Evolutionary conservation across 1,140 invertebrate genomes (phyloP), one percentile per base, ranked within the genome.

Genomic region (Drosophila melanogaster): DNA sequence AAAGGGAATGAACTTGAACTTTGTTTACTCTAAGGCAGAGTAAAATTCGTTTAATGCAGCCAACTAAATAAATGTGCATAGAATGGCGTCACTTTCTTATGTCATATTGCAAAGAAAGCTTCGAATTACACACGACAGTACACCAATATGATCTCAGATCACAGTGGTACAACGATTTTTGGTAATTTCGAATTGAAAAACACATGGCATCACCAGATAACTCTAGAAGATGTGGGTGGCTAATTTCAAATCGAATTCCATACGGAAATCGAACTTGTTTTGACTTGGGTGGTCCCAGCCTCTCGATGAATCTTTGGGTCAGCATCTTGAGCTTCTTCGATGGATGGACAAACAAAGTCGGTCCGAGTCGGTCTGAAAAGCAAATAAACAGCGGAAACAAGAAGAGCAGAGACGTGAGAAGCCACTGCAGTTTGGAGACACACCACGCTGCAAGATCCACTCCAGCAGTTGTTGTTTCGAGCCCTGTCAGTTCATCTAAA

Each of bases 1-100:
- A 59, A 35, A 54, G 30, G 30, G 30, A 30, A 10, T 30, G 30
- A 30, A 85, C 77, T 86, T 85, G 77, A 81, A 81, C 73, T 86
- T 71, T 71, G 38, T 50, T 61, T 55, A 51, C 33, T 46, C 33
- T 33, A 30, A 30, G 7, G 8, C 3, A 12, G 14, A 6, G n/a
- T 14, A 22, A 14, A 2, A 4, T 14, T 1, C 26, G 17, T 56
- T 44, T 30, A 6, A 19, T 44, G 17, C 10, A 22, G 4, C 19
- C 26, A 12, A 49, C 26, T 0, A 12, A 24, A 22, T 1, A 24
- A 46, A 19, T 19, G 17, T 19, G 11, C 43, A 4, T 10, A 17
- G 19, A 19, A 44, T 44, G 17, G 17, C 11, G 41, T 19, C 17
- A 43, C 22, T n/a, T 22, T 41, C 5, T 35, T 30, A 17, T 14